Base-by-base conservation (phyloP, 2,113 vertebrate genomes). In the Brachypteracias leptosomus region DNA sequence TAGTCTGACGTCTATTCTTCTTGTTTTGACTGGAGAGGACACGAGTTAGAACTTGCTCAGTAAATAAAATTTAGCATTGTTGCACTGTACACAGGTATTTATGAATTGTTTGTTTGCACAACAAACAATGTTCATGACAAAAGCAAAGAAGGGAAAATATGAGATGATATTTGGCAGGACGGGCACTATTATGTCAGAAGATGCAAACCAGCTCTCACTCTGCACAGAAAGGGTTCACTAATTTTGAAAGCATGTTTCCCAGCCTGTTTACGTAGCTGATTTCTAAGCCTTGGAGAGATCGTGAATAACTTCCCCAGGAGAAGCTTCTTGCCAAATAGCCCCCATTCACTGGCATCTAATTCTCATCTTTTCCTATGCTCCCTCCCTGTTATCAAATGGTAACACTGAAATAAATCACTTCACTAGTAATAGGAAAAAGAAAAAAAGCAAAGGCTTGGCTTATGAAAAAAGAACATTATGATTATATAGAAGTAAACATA, bases 11-110 rank as follows among this genome's bases (percentile, higher is more conserved):
- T 90, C 83, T 90, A 10, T 51, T 89, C 25, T 85, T 93, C 94
- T 92, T 96, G 88, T 96, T 97, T 96, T 75, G 95, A 93, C 85
- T 94, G 79, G 72, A 86, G 76, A 97, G 65, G 52, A 92, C 85
- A 84, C 13, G 44, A 65, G 82, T 95, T 95, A 86, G 77, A 86
- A 95, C 88, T 81, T 92, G 92, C 68, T 84, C 3, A 0, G 65
- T 94, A 94, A 93, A 94, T 86, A 88, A 90, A 94, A 47, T 47
- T 89, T 42, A 83, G 51, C 73, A 67, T n/a, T 90, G 88, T 2
- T 9, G 46, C 52, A 86, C 65, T 11, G 5, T 78, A 63, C 10
- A 20, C 82, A 92, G 57, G 47, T 92, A 89, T 82, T 94, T 57
- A 49, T n/a, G 46, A 91, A 54, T 51, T 85, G 86, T 87, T 91